A percentile compares a stretch with the other conserved stretches of the same genome.
Conservation (phyloP, 2,113 vertebrate genomes). For the Cygnus buccinator region DNA sequence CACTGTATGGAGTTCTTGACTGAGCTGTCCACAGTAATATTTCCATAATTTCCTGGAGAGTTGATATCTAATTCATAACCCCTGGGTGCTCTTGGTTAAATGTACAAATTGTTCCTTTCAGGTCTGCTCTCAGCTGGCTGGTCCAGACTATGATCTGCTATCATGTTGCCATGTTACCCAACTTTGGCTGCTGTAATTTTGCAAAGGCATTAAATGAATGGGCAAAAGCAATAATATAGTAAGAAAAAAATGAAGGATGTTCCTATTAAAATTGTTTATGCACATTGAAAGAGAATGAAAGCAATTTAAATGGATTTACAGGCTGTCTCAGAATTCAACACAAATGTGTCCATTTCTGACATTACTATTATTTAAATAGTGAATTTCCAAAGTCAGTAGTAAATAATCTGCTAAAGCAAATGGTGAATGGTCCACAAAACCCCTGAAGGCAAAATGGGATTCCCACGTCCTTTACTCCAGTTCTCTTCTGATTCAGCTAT, state of each 20-base stretch:
- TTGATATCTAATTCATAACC: neutral
- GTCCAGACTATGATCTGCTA: neutral
- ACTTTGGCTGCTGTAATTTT: neutral
- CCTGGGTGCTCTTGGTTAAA: neutral
- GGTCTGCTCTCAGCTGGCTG: neutral
- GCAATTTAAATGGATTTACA: neutral
- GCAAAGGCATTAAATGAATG: neutral
- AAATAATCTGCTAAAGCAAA: neutral
- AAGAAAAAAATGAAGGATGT: neutral
- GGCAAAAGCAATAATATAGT: neutral
- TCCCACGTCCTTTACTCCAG: neutral
- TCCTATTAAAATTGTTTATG: neutral
- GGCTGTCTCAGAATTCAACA: neutral
- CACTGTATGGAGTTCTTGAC: neutral
- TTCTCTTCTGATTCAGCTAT: neutral
- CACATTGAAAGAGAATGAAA: neutral
- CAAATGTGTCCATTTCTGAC: neutral
- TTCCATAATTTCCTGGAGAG: neutral
- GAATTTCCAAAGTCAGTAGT: neutral
- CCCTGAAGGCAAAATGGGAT: neutral
- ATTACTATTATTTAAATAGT: neutral
- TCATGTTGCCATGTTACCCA: neutral
- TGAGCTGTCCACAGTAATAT: neutral
- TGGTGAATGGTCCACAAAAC: neutral
- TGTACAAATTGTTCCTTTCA: neutral